Evolutionary conservation across 35 echinoderm and acorn worm species (phyloP).

Genomic region (Ophioderma brevispina): DNA sequence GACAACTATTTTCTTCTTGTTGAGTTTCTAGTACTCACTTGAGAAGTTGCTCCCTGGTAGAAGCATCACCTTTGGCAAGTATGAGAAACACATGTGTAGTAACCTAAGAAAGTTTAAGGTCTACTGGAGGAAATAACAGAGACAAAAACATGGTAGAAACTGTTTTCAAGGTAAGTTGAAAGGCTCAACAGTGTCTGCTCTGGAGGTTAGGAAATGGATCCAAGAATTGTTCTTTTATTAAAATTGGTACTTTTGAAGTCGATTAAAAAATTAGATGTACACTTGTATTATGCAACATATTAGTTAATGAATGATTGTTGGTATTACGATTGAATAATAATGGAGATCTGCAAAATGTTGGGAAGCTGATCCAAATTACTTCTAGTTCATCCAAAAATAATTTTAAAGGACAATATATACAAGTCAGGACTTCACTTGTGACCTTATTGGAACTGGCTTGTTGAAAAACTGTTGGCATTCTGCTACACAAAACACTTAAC

Average conservation of each 20-base stretch:
- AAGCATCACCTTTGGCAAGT: constrained; percentile 97
- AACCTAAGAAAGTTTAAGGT: constrained; percentile 94
- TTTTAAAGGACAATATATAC: too few species aligned
- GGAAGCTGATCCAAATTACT: too few species aligned
- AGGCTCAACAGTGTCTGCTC: too few species aligned
- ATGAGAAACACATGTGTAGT: constrained; percentile 92
- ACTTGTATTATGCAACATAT: too few species aligned
- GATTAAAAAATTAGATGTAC: too few species aligned
- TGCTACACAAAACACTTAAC: neutral
- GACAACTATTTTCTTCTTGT: too few species aligned
- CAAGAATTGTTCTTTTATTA: too few species aligned
- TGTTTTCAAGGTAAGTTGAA: constrained; percentile 83
- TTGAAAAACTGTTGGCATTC: neutral
- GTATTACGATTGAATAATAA: neutral
- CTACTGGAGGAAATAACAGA: constrained; percentile 73
- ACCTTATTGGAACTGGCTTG: neutral
- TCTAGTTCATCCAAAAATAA: too few species aligned
- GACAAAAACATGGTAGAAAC: constrained; percentile 93
- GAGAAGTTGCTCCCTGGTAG: constrained; percentile 76
- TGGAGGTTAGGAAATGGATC: too few species aligned
- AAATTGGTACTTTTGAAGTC: too few species aligned
- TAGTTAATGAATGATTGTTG: too few species aligned
- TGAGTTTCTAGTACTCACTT: constrained; percentile 81
- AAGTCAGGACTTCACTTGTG: too few species aligned
- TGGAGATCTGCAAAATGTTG: neutral